Conservation (phyloP, 1,140 invertebrate genomes). For the Drosophila malerkotliana region DNA sequence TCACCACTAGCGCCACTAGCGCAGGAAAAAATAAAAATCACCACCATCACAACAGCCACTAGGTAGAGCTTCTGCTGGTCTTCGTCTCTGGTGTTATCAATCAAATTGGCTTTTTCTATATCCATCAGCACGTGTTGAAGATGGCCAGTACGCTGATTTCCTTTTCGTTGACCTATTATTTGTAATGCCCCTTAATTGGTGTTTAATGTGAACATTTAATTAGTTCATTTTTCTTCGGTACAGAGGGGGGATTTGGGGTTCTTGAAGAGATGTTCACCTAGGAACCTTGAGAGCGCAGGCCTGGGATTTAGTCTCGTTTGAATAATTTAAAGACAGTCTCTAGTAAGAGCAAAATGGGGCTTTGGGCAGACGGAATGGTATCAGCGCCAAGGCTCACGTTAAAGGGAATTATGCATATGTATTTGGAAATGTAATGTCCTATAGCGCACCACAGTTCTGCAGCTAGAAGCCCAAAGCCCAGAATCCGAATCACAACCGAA, state of each 20-base stretch:
- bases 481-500: conserved; percentile 4
- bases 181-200: conserved; percentile 36
- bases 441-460: conserved; percentile 27
- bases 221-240: neutral
- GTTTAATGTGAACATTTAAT: conserved; percentile 31
- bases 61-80: conserved; percentile 43
- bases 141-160: conserved; percentile 31
- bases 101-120: conserved; percentile 63
- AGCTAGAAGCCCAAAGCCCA: conserved; percentile 3
- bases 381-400: conserved; percentile 48
- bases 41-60: conserved; percentile 12
- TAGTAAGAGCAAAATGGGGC: conserved; percentile 2
- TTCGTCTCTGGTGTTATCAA: conserved; percentile 58
- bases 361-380: conserved; percentile 38
- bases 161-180: conserved; percentile 11
- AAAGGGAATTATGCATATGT: conserved; percentile 83
- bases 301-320: conserved; percentile 72
- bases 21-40: neutral
- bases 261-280: neutral
- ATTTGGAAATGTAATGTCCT: conserved; percentile 77
- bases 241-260: neutral
- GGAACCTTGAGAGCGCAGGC: neutral
- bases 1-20: conserved; percentile 10
- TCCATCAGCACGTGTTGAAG: conserved; percentile 39
- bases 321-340: conserved; percentile 66